Evolutionary conservation across 2,888 invertebrate species (phyloP).

Genomic region (Cataglyphis livida): DNA sequence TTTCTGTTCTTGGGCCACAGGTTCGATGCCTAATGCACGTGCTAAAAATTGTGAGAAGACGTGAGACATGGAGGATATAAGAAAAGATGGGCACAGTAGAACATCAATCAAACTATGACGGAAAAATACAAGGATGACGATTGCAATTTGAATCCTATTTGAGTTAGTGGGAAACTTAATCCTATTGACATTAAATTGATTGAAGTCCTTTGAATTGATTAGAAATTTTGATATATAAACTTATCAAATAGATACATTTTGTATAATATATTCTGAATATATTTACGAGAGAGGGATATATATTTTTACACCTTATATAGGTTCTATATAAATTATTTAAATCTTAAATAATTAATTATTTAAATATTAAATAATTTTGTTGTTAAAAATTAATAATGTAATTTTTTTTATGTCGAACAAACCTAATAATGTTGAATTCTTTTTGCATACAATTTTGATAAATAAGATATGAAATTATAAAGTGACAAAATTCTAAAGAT

Average conservation of each 20-base stretch:
- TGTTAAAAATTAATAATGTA: background rate
- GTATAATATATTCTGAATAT: background rate
- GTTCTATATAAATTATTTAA: background rate
- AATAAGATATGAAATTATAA: background rate
- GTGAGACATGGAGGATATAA: conserved; percentile 36
- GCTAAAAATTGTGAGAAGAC: conserved; percentile 77
- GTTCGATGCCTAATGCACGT: conserved; percentile 79
- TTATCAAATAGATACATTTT: conserved; percentile 1
- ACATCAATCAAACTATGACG: background rate
- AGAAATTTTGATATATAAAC: background rate
- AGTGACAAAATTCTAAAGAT: background rate
- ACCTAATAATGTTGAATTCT: background rate
- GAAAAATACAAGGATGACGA: background rate
- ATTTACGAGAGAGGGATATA: too few relatives aligned
- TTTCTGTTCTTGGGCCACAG: conserved; percentile 53
- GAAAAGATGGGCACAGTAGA: conserved; percentile 16
- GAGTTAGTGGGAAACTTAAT: background rate
- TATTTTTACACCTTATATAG: too few relatives aligned
- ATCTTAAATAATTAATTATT: background rate
- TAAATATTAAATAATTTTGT: conserved; percentile 6
- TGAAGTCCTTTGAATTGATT: background rate
- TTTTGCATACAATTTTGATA: background rate
- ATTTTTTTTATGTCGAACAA: background rate
- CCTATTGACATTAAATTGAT: background rate
- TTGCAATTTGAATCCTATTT: background rate